Percentiles rank a stretch among this genome's conserved stretches.
Evolutionary conservation across 2,797 vertebrate species (phyloP).

Genomic region (Parauchenoglanis punctatus): DNA sequence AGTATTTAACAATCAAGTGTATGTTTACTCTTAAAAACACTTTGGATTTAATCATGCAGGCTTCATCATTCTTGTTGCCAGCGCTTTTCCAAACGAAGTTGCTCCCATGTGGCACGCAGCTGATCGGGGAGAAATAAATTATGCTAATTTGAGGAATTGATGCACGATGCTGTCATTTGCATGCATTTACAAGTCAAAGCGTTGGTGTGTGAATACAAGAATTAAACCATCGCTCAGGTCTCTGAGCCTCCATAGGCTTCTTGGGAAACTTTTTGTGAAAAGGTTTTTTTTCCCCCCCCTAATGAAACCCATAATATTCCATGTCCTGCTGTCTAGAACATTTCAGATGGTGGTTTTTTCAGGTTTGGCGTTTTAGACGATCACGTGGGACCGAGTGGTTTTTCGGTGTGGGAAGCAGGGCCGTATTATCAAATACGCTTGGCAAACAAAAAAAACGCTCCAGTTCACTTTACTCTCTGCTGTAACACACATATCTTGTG

Average conservation of each 20-base stretch:
- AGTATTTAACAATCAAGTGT: not conserved
- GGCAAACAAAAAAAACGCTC: not conserved
- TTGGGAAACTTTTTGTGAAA: not conserved
- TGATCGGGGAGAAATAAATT: not conserved
- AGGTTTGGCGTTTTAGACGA: not conserved
- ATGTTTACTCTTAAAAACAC: not conserved
- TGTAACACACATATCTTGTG: not conserved
- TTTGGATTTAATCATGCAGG: not conserved
- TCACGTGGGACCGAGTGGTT: too few species aligned
- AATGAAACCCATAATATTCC: not conserved
- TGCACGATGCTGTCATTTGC: slow-evolving; percentile 18
- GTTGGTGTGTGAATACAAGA: slow-evolving; percentile 42
- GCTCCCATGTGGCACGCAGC: not conserved
- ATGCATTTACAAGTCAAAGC: slow-evolving; percentile 44
- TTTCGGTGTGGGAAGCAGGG: not conserved
- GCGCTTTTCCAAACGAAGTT: not conserved
- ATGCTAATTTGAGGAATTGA: slow-evolving; percentile 25
- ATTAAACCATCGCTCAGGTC: not conserved
- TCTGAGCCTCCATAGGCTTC: not conserved
- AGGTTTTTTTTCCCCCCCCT: not conserved
- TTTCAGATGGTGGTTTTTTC: not conserved
- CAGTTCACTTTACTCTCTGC: not conserved
- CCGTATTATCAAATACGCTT: not conserved
- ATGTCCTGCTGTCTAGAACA: not conserved
- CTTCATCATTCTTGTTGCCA: not conserved